A percentile compares a stretch with the other conserved stretches of the same genome.
phyloP scores from a whole-genome alignment of 2,888 invertebrate genomes.

The Nudaria mundana region DNA sequence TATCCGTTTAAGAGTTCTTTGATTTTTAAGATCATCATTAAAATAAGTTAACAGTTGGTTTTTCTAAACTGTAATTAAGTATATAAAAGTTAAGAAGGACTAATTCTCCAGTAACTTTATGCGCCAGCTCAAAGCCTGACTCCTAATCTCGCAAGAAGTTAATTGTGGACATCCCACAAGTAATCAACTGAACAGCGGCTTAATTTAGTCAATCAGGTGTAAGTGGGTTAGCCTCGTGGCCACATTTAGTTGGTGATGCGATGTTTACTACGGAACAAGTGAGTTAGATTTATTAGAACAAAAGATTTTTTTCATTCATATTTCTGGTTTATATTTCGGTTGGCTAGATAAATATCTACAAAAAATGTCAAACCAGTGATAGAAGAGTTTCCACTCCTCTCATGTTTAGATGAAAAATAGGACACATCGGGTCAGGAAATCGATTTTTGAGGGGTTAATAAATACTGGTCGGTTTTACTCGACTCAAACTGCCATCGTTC shows the following conservation, averaged over 20 bases:
- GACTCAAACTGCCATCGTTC: constrained; percentile 23
- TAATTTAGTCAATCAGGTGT: constrained; percentile 47
- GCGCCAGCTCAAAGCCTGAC: constrained; percentile 10
- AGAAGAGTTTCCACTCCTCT: constrained; percentile 12
- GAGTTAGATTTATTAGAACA: too few species aligned
- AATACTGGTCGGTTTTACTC: constrained; percentile 16
- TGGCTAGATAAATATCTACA: constrained; percentile 37
- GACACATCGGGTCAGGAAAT: constrained; percentile 6
- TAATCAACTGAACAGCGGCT: constrained; percentile 43
- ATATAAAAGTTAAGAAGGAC: neutral
- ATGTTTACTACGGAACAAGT: constrained; percentile 2
- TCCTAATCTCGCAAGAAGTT: constrained; percentile 27
- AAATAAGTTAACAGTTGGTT: too few species aligned
- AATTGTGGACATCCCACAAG: constrained; percentile 46
- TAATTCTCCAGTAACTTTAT: constrained; percentile 9
- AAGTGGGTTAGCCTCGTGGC: constrained; percentile 31
- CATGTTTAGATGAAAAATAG: neutral
- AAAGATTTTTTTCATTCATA: constrained; percentile 16
- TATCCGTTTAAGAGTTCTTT: too few species aligned
- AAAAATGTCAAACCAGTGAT: constrained; percentile 26
- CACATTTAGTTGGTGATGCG: constrained; percentile 12
- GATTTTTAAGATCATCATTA: too few species aligned
- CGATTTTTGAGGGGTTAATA: constrained; percentile 9
- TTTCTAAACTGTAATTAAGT: too few species aligned
- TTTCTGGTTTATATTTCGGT: constrained; percentile 19